Base-by-base conservation (phyloP, 2,113 vertebrate genomes). In the Eulemur rufifrons region DNA sequence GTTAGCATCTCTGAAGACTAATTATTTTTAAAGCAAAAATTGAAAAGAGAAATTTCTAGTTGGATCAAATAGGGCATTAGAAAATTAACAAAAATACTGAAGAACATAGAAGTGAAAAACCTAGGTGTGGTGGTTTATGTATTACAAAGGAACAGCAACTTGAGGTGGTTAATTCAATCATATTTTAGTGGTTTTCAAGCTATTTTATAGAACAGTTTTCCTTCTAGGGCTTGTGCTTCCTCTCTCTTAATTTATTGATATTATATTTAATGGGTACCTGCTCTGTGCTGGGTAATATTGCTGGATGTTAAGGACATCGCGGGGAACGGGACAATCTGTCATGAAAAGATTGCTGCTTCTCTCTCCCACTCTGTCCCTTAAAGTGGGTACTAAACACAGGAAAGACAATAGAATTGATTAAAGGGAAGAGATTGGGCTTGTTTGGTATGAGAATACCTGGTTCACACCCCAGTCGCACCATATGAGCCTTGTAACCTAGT, bases 11-110 rank as follows among this genome's bases (percentile, higher is more conserved):
- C 85, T 89, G 66, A 86, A 97, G 80, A 69, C 63, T 86, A 89
- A 86, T 95, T 95, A 54, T 84, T 91, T 10, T 95, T 39, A 96
- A 89, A 98, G 90, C 18, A 94, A 92, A 95, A 96, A 63, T 39
- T 91, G 80, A 83, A 88, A 93, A 90, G 45, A 34, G 1, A 63
- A 63, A 88, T 95, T 96, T 97, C 73, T 86, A 93, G 78, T 37
- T 95, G 39, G 14, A 64, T 96, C 47, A 95, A 96, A 68, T n/a
- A 59, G 39, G 89, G 21, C 42, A 91, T 78, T 50, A 9, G 68
- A 89, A 27, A n/a, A 52, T 27, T 10, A 71, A 66, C 64, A 21
- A 59, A 92, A 87, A 56, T 5, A 76, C 8, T 34, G 34, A 83
- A 54, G 50, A 78, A 45, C 2, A 6, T 56, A 63, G 89, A 89